A percentile compares a stretch with the other conserved stretches of the same genome.
Evolutionary conservation across 2,113 vertebrate genomes (phyloP).

Genomic region (Hylia prasina): DNA sequence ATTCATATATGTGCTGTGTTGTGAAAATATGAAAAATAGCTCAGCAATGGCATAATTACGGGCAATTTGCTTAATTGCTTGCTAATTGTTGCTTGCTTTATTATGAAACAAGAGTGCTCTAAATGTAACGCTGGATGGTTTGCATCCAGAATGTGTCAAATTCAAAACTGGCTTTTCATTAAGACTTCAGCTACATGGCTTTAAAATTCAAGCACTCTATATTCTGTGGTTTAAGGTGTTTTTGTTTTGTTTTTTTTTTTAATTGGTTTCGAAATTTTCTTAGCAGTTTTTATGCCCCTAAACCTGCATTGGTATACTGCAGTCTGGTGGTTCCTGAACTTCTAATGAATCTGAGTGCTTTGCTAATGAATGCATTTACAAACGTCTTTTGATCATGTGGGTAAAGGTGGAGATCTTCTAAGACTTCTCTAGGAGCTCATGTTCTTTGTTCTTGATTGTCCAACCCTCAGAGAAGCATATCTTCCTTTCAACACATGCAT

Average conservation of each 20-base stretch:
- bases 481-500: neutral
- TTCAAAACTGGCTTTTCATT: slow-evolving; percentile 45
- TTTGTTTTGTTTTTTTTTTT: neutral
- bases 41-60: slow-evolving; percentile 73
- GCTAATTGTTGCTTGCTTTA: slow-evolving; percentile 70
- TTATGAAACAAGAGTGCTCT: slow-evolving; percentile 67
- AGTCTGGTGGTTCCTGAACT: neutral
- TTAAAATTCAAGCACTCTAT: neutral
- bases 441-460: neutral
- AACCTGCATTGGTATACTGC: neutral
- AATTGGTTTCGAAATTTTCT: neutral
- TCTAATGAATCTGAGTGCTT: neutral
- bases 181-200: slow-evolving; percentile 7
- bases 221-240: neutral
- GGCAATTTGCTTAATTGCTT: slow-evolving; percentile 72
- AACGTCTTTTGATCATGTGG: neutral
- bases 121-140: slow-evolving; percentile 61
- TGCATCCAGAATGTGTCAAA: slow-evolving; percentile 58
- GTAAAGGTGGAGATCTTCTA: neutral
- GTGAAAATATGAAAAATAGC: slow-evolving; percentile 69
- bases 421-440: neutral
- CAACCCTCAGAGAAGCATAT: neutral
- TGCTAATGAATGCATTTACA: neutral
- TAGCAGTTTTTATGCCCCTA: neutral
- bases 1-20: slow-evolving; percentile 65